phyloP scores from a whole-genome alignment of 2,113 vertebrate species.

The Salminus brasiliensis region DNA sequence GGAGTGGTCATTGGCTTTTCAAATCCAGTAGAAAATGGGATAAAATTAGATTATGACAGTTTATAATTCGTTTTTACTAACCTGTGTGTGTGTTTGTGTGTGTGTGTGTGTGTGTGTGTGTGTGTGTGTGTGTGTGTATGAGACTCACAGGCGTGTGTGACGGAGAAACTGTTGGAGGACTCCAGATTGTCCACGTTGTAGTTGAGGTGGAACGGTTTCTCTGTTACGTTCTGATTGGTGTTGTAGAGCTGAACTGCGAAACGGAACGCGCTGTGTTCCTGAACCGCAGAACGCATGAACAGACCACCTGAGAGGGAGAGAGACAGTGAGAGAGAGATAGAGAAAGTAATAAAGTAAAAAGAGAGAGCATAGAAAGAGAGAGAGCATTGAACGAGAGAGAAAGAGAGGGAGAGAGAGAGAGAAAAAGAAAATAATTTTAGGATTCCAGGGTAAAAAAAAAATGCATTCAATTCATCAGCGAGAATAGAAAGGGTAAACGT shows the following conservation, averaged over 20 bases:
- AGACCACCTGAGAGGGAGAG: slow-evolving; percentile 85
- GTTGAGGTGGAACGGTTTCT: slow-evolving; percentile 97
- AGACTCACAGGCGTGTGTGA: slow-evolving; percentile 98
- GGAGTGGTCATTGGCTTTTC: too few species aligned
- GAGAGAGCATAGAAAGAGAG: not conserved
- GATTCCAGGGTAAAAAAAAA: too few species aligned
- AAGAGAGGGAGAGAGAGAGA: not conserved
- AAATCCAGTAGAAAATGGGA: too few species aligned
- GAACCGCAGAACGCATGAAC: slow-evolving; percentile 96
- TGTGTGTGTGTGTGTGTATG: not conserved
- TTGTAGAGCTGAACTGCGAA: slow-evolving; percentile 99
- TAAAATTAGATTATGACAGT: too few species aligned
- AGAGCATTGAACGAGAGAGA: not conserved
- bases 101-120: not conserved
- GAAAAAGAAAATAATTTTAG: too few species aligned
- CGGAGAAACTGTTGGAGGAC: slow-evolving; percentile 98
- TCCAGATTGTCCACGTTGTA: slow-evolving; percentile 99
- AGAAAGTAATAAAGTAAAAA: not conserved
- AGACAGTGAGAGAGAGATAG: slow-evolving; percentile 1
- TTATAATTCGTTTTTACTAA: too few species aligned
- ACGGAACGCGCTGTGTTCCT: slow-evolving; percentile 98
- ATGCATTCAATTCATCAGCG: too few species aligned
- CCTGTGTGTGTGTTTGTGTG: too few species aligned
- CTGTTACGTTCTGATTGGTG: slow-evolving; percentile 98
- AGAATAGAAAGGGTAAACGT: too few species aligned